Percentiles rank a stretch among this genome's conserved stretches.
These are phyloP conservation scores for Serranus cabrilla DNA, from an alignment of 2,797 vertebrate species.

Conservation along the genomic window DNA sequence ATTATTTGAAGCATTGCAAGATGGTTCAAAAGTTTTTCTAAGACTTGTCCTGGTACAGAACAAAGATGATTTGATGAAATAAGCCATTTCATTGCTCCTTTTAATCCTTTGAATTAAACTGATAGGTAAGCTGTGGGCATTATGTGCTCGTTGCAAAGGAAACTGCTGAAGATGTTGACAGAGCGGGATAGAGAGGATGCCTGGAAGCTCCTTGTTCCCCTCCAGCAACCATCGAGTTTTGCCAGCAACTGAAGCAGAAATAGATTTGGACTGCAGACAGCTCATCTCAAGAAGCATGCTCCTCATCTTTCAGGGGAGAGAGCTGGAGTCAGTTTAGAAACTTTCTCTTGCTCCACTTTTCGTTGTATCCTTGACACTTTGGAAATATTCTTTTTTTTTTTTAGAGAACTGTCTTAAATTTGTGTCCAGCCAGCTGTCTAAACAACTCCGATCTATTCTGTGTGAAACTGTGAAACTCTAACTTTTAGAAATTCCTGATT, in stretches of 20 bases:
- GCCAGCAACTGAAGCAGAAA: constrained; percentile 73
- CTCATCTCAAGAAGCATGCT: constrained; percentile 61
- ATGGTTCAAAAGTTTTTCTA: constrained; percentile 33
- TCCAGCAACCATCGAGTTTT: constrained; percentile 57
- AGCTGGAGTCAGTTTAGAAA: constrained; percentile 65
- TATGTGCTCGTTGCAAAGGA: constrained; percentile 62
- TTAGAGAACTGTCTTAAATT: constrained; percentile 36
- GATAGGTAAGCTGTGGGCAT: constrained; percentile 55
- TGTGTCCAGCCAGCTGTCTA: constrained; percentile 42
- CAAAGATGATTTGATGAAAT: constrained; percentile 48
- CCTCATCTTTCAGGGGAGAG: constrained; percentile 56
- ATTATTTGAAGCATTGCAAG: constrained; percentile 34
- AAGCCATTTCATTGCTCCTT: constrained; percentile 24
- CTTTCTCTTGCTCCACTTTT: constrained; percentile 64
- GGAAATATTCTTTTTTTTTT: constrained; percentile 40
- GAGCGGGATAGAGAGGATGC: constrained; percentile 55
- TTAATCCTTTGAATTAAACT: constrained; percentile 52
- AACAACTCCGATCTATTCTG: constrained; percentile 1
- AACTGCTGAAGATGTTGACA: constrained; percentile 67
- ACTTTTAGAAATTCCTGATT: constrained; percentile 6
- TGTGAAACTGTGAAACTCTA: constrained; percentile 5
- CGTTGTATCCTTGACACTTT: constrained; percentile 54
- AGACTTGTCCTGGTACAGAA: constrained; percentile 21
- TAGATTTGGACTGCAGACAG: constrained; percentile 78
- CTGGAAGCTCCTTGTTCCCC: constrained; percentile 62